Evolutionary conservation across 2,888 invertebrate species (phyloP).

Genomic region (Drosophila longiperda): DNA sequence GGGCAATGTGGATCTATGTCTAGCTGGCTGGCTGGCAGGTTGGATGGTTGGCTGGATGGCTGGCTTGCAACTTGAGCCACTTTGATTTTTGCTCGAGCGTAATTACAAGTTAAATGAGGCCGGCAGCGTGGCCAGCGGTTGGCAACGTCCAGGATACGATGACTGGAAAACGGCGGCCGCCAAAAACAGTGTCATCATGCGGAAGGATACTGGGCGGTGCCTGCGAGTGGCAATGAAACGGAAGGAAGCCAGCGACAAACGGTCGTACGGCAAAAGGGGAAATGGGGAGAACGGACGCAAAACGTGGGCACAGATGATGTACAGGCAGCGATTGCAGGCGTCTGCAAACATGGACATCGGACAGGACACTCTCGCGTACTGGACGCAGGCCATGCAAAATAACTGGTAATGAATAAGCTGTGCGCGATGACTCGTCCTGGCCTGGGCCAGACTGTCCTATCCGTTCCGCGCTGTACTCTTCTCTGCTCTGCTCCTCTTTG

Average conservation of each 20-base stretch:
- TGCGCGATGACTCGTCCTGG: constrained; percentile 28
- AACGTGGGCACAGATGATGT: constrained; percentile 67
- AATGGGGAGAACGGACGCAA: constrained; percentile 45
- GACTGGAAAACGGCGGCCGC: constrained; percentile 62
- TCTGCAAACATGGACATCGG: constrained; percentile 33
- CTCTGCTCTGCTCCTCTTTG: neutral
- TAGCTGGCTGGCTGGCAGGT: constrained; percentile 9
- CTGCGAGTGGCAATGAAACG: constrained; percentile 75
- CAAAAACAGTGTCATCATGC: constrained; percentile 80
- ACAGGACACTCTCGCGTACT: constrained; percentile 19
- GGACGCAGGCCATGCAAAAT: constrained; percentile 53
- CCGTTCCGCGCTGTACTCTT: no score
- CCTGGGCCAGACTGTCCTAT: constrained; percentile 14
- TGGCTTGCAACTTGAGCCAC: constrained; percentile 79
- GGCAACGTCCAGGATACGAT: constrained; percentile 49
- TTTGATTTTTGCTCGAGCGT: constrained; percentile 79
- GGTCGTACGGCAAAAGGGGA: constrained; percentile 17
- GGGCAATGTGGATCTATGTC: neutral
- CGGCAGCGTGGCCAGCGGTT: constrained; percentile 61
- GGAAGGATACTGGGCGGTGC: constrained; percentile 73
- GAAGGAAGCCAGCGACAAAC: constrained; percentile 71
- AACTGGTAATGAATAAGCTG: constrained; percentile 74
- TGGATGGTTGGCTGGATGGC: constrained; percentile 48
- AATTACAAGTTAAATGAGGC: constrained; percentile 84
- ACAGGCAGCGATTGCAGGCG: constrained; percentile 69